A percentile compares a stretch with the other conserved stretches of the same genome.
Evolutionary conservation across 2,888 invertebrate genomes (phyloP).

Genomic region (Thelaira solivaga): DNA sequence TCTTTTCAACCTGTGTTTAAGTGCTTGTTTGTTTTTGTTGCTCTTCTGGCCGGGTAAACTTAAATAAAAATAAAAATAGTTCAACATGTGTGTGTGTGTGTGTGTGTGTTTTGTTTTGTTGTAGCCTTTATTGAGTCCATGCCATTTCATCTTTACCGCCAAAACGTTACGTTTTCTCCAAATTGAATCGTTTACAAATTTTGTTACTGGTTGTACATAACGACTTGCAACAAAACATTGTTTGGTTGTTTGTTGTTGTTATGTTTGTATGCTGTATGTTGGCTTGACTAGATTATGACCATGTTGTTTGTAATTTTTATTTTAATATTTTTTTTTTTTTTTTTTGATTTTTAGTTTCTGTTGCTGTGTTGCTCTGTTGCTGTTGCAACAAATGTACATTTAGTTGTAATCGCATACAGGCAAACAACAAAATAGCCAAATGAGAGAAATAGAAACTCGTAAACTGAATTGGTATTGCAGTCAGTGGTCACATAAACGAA

Average conservation of each 20-base stretch:
- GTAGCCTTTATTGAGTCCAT: constrained; percentile 35
- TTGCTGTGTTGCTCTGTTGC: constrained; percentile 19
- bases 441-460: constrained; percentile 9
- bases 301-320: constrained; percentile 57
- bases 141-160: constrained; percentile 58
- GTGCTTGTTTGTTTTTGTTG: too few relatives aligned
- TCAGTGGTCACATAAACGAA: not conserved
- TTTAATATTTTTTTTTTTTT: constrained; percentile 56
- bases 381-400: constrained; percentile 36
- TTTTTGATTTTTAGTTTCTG: constrained; percentile 22
- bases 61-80: constrained; percentile 1
- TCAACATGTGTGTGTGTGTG: not conserved
- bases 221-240: constrained; percentile 64
- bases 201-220: constrained; percentile 74
- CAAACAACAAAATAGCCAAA: not conserved
- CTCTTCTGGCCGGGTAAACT: not conserved
- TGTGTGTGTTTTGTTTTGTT: not conserved
- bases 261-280: constrained; percentile 34
- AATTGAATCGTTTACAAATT: constrained; percentile 74
- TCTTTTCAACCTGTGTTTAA: constrained; percentile 2
- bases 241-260: constrained; percentile 24
- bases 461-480: constrained; percentile 6
- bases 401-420: constrained; percentile 31
- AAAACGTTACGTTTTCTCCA: constrained; percentile 66
- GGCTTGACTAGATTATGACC: constrained; percentile 55